Conservation (phyloP, 2,113 vertebrate genomes). For the Sinocyclocheilus anshuiensis region DNA sequence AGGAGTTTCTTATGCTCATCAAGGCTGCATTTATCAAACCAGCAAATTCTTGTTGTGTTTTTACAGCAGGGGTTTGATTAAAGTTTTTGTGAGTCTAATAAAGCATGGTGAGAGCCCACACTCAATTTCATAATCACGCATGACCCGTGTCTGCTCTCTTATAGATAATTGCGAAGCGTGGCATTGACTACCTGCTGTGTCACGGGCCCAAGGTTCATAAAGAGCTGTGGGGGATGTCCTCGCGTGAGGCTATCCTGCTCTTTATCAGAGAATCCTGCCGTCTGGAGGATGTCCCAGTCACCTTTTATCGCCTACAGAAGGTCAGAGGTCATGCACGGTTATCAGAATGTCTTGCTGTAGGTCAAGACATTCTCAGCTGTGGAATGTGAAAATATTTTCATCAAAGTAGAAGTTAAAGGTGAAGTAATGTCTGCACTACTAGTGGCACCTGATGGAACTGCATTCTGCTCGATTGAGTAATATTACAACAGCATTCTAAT, state of each 20-base stretch:
- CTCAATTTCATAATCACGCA: neutral
- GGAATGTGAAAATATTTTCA: conserved; percentile 26
- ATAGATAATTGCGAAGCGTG: conserved; percentile 85
- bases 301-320: conserved; percentile 89
- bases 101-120: neutral
- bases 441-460: neutral
- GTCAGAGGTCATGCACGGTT: conserved; percentile 63
- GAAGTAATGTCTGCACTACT: neutral
- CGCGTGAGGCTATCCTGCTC: conserved; percentile 78
- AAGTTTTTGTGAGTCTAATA: neutral
- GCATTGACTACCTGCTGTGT: conserved; percentile 82
- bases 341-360: conserved; percentile 8
- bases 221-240: conserved; percentile 82
- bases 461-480: neutral
- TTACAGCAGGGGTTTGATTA: neutral
- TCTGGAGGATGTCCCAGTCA: conserved; percentile 88
- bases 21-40: neutral
- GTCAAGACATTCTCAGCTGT: conserved; percentile 5
- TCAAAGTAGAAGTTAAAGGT: conserved; percentile 2
- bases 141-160: conserved; percentile 20
- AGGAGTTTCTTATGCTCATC: too few relatives aligned
- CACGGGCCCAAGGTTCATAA: conserved; percentile 85
- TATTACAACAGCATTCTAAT: neutral
- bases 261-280: conserved; percentile 87
- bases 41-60: neutral